A percentile compares a stretch with the other conserved stretches of the same genome.
phyloP scores from a whole-genome alignment of 1,140 invertebrate species.

The Cotesia typhae region DNA sequence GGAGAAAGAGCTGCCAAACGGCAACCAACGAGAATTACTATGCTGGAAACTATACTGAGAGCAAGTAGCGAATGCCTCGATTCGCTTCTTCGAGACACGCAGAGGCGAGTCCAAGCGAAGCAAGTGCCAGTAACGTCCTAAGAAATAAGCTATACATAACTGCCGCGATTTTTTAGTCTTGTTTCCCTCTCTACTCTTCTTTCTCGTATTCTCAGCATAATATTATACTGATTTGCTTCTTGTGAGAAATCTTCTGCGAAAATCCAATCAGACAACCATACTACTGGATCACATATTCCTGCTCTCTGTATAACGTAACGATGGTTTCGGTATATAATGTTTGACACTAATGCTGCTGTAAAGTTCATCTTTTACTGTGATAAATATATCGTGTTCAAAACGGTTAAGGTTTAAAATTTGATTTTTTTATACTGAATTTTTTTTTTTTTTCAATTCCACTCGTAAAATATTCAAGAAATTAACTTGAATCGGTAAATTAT shows the following conservation, averaged over 20 bases:
- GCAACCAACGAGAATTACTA: constrained; percentile 58
- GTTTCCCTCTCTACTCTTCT: constrained; percentile 32
- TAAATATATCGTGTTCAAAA: no score
- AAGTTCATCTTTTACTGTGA: no score
- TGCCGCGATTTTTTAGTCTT: constrained; percentile 1
- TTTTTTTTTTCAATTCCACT: no score
- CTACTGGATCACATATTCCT: no score
- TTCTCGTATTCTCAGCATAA: background rate
- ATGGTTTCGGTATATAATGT: no score
- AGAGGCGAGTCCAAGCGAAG: constrained; percentile 29
- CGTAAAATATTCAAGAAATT: no score
- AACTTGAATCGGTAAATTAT: no score
- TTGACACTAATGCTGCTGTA: no score
- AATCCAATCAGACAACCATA: no score
- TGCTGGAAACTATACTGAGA: constrained; percentile 47
- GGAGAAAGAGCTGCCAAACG: constrained; percentile 40
- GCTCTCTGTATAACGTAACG: no score
- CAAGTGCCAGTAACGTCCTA: constrained; percentile 23
- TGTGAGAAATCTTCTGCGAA: background rate
- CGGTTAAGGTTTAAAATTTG: no score
- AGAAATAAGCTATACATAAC: constrained; percentile 16
- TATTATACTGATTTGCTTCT: background rate
- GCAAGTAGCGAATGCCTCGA: constrained; percentile 28
- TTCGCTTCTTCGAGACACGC: constrained; percentile 36
- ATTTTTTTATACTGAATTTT: no score